These are phyloP conservation scores for Yponomeuta sedellus DNA, from an alignment of 2,888 invertebrate species.

Conservation along the genomic window DNA sequence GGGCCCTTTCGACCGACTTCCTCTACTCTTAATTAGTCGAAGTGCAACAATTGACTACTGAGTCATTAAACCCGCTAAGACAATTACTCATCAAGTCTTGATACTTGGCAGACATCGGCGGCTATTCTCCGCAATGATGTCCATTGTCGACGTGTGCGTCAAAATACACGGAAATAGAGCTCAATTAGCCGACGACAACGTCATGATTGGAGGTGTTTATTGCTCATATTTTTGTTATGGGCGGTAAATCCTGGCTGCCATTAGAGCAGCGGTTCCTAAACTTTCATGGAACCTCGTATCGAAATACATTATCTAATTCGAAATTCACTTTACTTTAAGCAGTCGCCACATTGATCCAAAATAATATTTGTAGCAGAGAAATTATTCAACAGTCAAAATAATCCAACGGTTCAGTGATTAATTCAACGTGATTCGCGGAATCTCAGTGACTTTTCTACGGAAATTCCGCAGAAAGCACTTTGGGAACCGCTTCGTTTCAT, in stretches of 20 bases:
- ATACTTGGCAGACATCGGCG: slow-evolving; percentile 31
- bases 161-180: slow-evolving; percentile 14
- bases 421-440: no score
- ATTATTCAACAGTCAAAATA: no score
- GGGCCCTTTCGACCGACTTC: neutral
- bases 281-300: no score
- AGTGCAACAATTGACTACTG: slow-evolving; percentile 12
- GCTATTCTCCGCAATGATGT: slow-evolving; percentile 51
- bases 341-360: no score
- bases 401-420: no score
- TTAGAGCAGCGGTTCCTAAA: no score
- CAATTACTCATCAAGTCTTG: slow-evolving; percentile 40
- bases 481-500: no score
- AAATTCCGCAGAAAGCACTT: no score
- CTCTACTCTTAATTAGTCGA: slow-evolving; percentile 11
- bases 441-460: no score
- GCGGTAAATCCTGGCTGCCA: neutral
- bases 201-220: neutral
- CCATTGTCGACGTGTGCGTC: slow-evolving; percentile 19
- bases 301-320: no score
- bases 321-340: no score
- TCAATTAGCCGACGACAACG: slow-evolving; percentile 11
- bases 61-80: slow-evolving; percentile 15
- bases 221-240: neutral
- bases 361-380: no score